Evolutionary conservation across 2,797 vertebrate genomes (phyloP).

Genomic region (Xyrichtys novacula): DNA sequence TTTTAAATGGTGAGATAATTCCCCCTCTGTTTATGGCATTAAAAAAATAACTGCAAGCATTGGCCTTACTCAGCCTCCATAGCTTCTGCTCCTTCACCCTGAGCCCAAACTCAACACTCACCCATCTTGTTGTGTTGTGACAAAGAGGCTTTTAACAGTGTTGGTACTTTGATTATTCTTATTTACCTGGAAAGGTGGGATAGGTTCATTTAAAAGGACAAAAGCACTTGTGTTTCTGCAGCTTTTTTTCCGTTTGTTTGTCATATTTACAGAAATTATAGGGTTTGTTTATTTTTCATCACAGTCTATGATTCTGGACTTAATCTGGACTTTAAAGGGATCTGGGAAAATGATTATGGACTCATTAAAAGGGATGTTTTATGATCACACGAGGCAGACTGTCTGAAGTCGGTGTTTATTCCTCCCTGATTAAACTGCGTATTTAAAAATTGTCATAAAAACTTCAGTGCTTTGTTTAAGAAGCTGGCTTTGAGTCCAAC

Average conservation of each 20-base stretch:
- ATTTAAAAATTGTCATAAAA: slow-evolving; percentile 30
- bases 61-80: not conserved
- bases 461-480: slow-evolving; percentile 52
- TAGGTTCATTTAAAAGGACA: slow-evolving; percentile 5
- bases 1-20: too few species aligned
- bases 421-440: slow-evolving; percentile 11
- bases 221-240: slow-evolving; percentile 8
- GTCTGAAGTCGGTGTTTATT: slow-evolving; percentile 9
- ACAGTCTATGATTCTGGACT: not conserved
- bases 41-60: not conserved
- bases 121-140: not conserved
- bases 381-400: too few species aligned
- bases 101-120: not conserved
- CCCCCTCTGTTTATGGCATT: not conserved
- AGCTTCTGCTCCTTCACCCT: not conserved
- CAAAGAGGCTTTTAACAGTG: not conserved
- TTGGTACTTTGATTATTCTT: slow-evolving; percentile 32
- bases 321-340: slow-evolving; percentile 40
- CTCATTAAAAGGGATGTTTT: too few species aligned
- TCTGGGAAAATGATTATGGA: not conserved
- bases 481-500: slow-evolving; percentile 44
- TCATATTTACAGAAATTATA: not conserved
- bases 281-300: slow-evolving; percentile 5
- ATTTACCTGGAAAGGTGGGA: slow-evolving; percentile 6
- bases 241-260: slow-evolving; percentile 13